Conservation (phyloP, 2,888 invertebrate species). For the Apocheima hispidaria region DNA sequence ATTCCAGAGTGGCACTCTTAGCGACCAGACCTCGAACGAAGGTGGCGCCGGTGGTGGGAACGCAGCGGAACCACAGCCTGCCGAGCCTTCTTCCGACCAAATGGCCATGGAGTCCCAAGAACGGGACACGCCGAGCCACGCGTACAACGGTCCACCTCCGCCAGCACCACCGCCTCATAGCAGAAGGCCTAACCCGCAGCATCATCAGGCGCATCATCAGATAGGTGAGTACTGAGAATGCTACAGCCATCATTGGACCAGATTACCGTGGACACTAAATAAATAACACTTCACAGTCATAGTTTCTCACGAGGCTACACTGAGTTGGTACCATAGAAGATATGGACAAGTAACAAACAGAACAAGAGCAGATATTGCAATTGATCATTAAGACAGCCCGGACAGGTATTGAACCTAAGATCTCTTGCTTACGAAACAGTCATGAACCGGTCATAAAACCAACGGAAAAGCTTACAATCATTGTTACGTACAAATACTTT, state of each 20-base stretch:
- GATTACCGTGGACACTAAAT: too few relatives aligned
- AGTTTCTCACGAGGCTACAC: too few relatives aligned
- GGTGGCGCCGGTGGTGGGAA: conserved; percentile 85
- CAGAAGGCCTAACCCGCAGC: conserved; percentile 90
- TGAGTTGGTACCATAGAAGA: too few relatives aligned
- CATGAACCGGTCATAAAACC: too few relatives aligned
- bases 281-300: too few relatives aligned
- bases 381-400: too few relatives aligned
- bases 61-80: conserved; percentile 75
- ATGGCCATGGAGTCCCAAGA: conserved; percentile 90
- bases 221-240: conserved; percentile 62
- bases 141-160: conserved; percentile 83
- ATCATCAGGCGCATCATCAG: conserved; percentile 86
- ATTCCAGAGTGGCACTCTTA: conserved; percentile 75
- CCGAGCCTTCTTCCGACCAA: conserved; percentile 88
- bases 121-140: conserved; percentile 85
- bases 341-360: too few relatives aligned
- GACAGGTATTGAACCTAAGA: too few relatives aligned
- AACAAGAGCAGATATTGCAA: too few relatives aligned
- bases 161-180: conserved; percentile 89
- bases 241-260: not conserved
- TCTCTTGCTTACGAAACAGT: too few relatives aligned
- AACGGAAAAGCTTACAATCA: not conserved
- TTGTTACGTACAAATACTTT: not conserved
- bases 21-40: conserved; percentile 78